Conservation (phyloP, 2,888 invertebrate species). For the Caenorhabditis panamensis region DNA sequence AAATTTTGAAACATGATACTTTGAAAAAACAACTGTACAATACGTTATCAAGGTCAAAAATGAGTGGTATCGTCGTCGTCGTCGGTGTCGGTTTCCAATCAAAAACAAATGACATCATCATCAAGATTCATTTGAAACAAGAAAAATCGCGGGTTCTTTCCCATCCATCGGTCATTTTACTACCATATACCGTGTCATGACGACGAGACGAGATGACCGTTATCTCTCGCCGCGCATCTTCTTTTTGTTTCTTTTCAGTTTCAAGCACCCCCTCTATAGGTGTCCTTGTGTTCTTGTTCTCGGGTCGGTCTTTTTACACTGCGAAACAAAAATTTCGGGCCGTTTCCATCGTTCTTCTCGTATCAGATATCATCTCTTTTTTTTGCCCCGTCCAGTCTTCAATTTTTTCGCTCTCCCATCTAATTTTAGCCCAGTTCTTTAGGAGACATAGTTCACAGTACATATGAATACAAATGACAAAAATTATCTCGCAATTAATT, state of each 20-base stretch:
- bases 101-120: conserved; percentile 17
- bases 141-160: too few species aligned
- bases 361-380: conserved; percentile 34
- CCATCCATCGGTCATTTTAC: too few species aligned
- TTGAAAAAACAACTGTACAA: not conserved
- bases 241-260: conserved; percentile 23
- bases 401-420: not conserved
- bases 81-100: not conserved
- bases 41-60: conserved; percentile 9
- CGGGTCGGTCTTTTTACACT: conserved; percentile 10
- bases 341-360: not conserved
- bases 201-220: not conserved
- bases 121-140: too few species aligned
- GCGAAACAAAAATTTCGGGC: too few species aligned
- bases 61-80: not conserved
- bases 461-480: too few species aligned
- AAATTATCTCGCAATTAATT: too few species aligned
- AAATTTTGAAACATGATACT: too few species aligned
- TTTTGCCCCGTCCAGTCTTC: not conserved
- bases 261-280: too few species aligned
- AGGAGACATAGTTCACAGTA: too few species aligned
- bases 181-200: conserved; percentile 12
- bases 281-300: conserved; percentile 12
- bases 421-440: not conserved
- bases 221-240: conserved; percentile 5